Percentiles rank a stretch among this genome's conserved stretches.
Evolutionary conservation across 2,888 invertebrate species (phyloP).

Genomic region (Athrips mouffetella): DNA sequence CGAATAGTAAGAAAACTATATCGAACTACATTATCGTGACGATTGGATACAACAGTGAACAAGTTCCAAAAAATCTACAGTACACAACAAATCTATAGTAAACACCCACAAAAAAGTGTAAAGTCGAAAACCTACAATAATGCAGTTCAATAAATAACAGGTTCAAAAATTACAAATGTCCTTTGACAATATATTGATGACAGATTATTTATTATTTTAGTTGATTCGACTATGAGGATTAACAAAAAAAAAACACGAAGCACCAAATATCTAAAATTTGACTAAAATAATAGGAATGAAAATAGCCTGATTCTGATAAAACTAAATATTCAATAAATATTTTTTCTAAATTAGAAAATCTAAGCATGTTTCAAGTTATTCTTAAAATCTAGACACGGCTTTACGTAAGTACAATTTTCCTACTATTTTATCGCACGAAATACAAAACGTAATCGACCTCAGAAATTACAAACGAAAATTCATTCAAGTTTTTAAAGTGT

Average conservation of each 20-base stretch:
- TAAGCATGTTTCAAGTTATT: background rate
- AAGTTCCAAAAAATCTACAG: constrained; percentile 55
- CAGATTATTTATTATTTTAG: constrained; percentile 8
- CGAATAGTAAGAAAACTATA: constrained; percentile 41
- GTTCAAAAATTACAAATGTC: constrained; percentile 39
- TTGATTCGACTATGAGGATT: constrained; percentile 12
- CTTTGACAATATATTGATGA: no score
- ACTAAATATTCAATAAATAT: constrained; percentile 4
- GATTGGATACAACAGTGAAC: constrained; percentile 53
- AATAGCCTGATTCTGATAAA: constrained; percentile 1
- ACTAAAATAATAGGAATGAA: constrained; percentile 35
- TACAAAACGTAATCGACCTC: no score
- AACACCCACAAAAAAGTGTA: constrained; percentile 35
- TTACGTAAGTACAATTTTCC: no score
- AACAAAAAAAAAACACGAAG: constrained; percentile 31
- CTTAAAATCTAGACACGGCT: no score
- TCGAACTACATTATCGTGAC: constrained; percentile 57
- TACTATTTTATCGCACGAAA: no score
- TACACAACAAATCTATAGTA: no score
- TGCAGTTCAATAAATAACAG: constrained; percentile 58
- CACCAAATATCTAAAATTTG: constrained; percentile 33
- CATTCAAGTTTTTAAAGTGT: no score
- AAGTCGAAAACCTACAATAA: constrained; percentile 50
- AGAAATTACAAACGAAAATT: no score
- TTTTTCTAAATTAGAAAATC: background rate